Conservation (phyloP, 2,797 vertebrate genomes). For the Melanogrammus aeglefinus region DNA sequence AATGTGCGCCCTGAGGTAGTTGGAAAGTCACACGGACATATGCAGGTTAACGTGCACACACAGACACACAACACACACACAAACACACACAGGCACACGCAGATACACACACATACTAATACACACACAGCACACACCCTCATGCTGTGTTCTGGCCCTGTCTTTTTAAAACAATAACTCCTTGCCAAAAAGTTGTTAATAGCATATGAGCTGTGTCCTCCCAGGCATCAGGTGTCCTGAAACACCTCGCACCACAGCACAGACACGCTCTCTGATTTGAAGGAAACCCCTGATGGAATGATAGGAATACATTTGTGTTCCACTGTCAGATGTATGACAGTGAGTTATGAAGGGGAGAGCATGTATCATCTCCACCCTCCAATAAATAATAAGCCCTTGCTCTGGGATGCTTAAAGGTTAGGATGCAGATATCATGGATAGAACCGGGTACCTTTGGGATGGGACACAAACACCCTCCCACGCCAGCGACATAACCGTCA, state of each 20-base stretch:
- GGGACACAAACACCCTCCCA: neutral
- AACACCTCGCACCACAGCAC: no score
- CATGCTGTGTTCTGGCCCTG: neutral
- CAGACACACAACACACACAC: slow-evolving; percentile 7
- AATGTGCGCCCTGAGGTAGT: neutral
- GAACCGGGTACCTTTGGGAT: neutral
- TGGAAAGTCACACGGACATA: slow-evolving; percentile 8
- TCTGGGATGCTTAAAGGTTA: neutral
- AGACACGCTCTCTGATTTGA: no score
- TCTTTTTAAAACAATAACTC: no score
- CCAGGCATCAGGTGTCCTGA: no score
- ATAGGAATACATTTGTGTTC: no score
- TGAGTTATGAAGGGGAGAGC: no score
- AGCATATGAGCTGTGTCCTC: neutral
- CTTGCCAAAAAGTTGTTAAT: neutral
- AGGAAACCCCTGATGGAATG: no score
- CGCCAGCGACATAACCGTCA: neutral
- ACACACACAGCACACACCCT: neutral
- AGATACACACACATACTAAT: neutral
- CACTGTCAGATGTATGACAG: no score
- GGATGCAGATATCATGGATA: neutral
- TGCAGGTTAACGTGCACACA: neutral
- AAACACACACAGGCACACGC: neutral
- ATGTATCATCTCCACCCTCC: no score
- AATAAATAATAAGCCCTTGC: no score